These are phyloP conservation scores for Cliona cf. orientalis DNA, from an alignment of 37 sponge, comb jelly and placozoan species.

Conservation along the genomic window DNA sequence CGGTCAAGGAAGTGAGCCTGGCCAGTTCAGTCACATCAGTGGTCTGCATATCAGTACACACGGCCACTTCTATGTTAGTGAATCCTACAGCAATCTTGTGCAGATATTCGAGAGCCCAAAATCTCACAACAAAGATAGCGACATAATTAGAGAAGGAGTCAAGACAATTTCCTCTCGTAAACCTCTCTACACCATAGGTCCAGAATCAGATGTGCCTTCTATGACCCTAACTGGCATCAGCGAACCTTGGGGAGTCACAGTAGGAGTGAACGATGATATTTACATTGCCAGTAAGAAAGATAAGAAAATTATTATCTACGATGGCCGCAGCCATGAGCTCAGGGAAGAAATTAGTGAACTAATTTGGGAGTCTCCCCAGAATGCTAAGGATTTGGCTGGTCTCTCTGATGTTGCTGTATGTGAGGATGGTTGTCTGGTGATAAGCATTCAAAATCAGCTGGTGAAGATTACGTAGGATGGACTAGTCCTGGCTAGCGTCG, in stretches of 20 bases:
- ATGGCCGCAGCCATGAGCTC: background rate
- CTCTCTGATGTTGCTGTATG: background rate
- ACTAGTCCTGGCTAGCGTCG: background rate
- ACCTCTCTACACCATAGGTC: conserved; percentile 6
- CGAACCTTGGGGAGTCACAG: background rate
- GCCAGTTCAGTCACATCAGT: background rate
- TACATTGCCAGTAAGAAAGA: background rate
- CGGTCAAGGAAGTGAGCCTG: background rate
- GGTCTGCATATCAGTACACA: background rate
- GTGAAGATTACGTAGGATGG: background rate
- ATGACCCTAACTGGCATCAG: background rate
- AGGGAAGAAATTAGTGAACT: background rate
- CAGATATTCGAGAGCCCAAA: background rate
- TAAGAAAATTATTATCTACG: background rate
- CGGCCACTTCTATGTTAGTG: conserved; percentile 1
- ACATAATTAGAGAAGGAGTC: no score
- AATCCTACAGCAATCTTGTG: background rate
- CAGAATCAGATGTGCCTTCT: background rate
- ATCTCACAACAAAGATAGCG: background rate
- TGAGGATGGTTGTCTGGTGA: background rate
- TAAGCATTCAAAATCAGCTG: background rate
- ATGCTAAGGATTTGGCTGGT: background rate
- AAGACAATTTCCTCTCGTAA: no score
- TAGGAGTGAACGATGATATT: background rate
- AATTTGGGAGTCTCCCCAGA: background rate